Base-by-base conservation (phyloP, 2,113 vertebrate genomes). In the Heptranchias perlo region DNA sequence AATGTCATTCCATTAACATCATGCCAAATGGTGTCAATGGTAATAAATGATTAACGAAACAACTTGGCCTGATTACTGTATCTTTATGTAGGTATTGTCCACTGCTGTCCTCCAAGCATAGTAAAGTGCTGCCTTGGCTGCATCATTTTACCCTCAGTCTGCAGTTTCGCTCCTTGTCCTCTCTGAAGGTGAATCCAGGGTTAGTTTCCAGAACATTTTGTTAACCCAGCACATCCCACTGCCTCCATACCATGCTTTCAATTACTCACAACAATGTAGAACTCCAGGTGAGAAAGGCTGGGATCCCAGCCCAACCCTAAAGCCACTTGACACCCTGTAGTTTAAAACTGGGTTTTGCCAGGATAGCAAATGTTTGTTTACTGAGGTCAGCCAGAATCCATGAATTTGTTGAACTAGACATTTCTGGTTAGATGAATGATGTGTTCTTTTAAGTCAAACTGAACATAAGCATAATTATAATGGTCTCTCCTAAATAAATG, bases 341-440 rank as follows among this genome's bases (percentile, higher is more conserved):
- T 65, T 94, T 67, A 47, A 44, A 67, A 52, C 11, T 52, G 65
- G n/a, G 39, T 35, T 69, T 73, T 69, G 62, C 94, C 47, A 95
- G 28, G 25, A 35, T 49, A 35, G 25, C 94, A 69, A 69, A 69
- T 52, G 23, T 69, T 95, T 69, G 39, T 67, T 95, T 31, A 47
- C 11, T 69, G 93, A 92, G 64, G 23, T 95, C 64, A 69, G 44
- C n/a, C 93, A 94, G 62, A 67, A 49, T 95, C 64, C 93, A 39
- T 62, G 58, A 62, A 39, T n/a, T 91, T 92, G n/a, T 65, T 49
- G 25, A 69, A 49, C n/a, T 65, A 31, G 62, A 18, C 61, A 62
- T 44, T 93, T 64, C 91, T 93, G 61, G 14, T 21, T 39, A 62
- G 35, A 64, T 21, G 58, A 58, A 91, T 58, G 28, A 91, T 91